Evolutionary conservation across 2,113 vertebrate genomes (phyloP).

Genomic region (Rhinolophus sinicus): DNA sequence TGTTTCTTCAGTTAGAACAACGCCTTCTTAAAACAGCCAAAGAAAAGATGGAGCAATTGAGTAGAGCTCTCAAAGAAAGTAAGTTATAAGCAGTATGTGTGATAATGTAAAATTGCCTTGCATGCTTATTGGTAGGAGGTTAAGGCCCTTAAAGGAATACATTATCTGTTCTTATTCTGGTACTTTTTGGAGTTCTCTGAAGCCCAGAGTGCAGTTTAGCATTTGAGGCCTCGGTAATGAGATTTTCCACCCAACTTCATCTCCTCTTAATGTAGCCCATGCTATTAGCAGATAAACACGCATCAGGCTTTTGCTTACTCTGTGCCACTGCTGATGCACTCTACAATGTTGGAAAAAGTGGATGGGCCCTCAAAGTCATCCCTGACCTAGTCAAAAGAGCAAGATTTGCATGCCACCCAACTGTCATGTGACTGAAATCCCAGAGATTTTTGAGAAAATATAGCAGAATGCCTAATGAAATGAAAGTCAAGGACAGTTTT

Average conservation of each 20-base stretch:
- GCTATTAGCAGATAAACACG: not conserved
- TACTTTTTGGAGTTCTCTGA: not conserved
- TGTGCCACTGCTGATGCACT: not conserved
- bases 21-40: constrained; percentile 99
- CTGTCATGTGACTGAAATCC: not conserved
- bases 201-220: not conserved
- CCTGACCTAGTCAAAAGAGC: not conserved
- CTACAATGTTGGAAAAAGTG: not conserved
- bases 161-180: not conserved
- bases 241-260: not conserved
- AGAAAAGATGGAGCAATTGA: constrained; percentile 99
- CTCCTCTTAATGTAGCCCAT: not conserved
- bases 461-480: not conserved
- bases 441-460: constrained; percentile 32
- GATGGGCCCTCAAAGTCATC: not conserved
- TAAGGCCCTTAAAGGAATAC: not conserved
- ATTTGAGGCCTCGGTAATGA: not conserved
- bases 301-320: not conserved
- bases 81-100: constrained; percentile 80
- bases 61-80: constrained; percentile 96
- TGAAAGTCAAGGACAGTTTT: not conserved
- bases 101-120: constrained; percentile 17
- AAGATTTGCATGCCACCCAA: not conserved
- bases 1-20: constrained; percentile 93
- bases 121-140: not conserved